These are phyloP conservation scores for Paralinhomoeus sp. DNA, from an alignment of 2,888 invertebrate species.

Conservation along the genomic window DNA sequence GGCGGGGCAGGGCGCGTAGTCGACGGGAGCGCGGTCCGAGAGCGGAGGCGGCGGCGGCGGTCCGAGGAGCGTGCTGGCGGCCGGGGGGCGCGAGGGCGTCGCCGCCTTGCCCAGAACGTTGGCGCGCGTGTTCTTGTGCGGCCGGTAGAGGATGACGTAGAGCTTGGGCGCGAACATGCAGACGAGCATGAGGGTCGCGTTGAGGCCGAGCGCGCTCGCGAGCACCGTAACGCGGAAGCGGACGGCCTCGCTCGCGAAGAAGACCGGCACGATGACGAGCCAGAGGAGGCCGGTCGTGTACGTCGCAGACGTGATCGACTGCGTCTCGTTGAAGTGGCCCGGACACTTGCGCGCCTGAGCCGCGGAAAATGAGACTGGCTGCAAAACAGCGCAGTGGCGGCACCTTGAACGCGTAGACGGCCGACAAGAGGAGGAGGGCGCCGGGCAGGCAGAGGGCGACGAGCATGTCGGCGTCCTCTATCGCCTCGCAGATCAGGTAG, in stretches of 20 bases:
- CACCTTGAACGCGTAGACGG: slow-evolving; percentile 45
- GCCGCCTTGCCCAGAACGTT: slow-evolving; percentile 1
- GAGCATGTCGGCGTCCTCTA: slow-evolving; percentile 44
- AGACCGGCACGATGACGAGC: slow-evolving; percentile 50
- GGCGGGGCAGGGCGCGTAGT: too few species aligned
- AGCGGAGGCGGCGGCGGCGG: too few species aligned
- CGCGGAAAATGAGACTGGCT: too few species aligned
- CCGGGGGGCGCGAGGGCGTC: too few species aligned
- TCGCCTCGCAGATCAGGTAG: slow-evolving; percentile 41
- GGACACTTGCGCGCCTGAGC: slow-evolving; percentile 46
- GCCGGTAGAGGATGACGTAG: slow-evolving; percentile 47
- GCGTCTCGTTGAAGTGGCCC: slow-evolving; percentile 53
- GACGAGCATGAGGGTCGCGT: slow-evolving; percentile 44
- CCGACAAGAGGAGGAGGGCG: slow-evolving; percentile 46
- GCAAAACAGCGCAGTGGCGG: too few species aligned
- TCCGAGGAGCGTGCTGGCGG: too few species aligned
- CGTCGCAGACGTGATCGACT: slow-evolving; percentile 54
- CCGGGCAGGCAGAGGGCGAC: slow-evolving; percentile 45
- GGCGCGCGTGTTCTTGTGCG: slow-evolving; percentile 44
- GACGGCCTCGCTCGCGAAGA: slow-evolving; percentile 46
- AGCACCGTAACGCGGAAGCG: slow-evolving; percentile 49
- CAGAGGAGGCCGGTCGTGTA: slow-evolving; percentile 54
- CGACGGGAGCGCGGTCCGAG: too few species aligned
- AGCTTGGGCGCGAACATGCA: slow-evolving; percentile 50
- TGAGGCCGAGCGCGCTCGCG: slow-evolving; percentile 48